These are phyloP conservation scores for Hydrozoanthus gracilis DNA, from an alignment of 92 coral and sea anemone species.

Conservation along the genomic window DNA sequence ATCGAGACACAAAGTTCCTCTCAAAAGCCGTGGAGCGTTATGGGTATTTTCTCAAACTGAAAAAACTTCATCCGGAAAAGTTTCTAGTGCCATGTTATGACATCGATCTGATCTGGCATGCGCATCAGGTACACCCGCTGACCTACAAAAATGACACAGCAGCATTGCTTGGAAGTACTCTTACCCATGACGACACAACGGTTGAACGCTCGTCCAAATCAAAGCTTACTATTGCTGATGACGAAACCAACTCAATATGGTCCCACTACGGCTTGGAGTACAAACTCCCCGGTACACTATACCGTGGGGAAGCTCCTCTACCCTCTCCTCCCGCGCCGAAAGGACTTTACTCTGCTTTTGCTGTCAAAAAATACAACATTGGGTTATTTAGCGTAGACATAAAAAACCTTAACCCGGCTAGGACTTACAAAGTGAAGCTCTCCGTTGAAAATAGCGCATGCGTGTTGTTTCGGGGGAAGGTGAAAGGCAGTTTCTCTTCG, in stretches of 20 bases:
- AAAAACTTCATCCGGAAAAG: conserved; percentile 46
- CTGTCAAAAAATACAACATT: conserved; percentile 26
- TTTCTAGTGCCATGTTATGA: conserved; percentile 57
- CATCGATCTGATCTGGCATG: conserved; percentile 65
- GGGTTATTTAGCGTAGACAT: conserved; percentile 26
- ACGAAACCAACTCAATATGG: conserved; percentile 30
- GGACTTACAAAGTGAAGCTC: conserved; percentile 19
- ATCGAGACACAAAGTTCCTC: conserved; percentile 57
- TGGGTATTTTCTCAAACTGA: conserved; percentile 50
- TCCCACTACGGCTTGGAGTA: conserved; percentile 38
- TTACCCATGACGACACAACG: conserved; percentile 57
- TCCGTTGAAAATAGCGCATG: conserved; percentile 36
- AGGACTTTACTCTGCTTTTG: conserved; percentile 17
- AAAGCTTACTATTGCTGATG: conserved; percentile 51
- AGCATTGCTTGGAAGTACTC: conserved; percentile 54
- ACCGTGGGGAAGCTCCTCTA: conserved; percentile 57
- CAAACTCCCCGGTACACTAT: conserved; percentile 58
- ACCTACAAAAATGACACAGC: conserved; percentile 58
- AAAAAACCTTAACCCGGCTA: conserved; percentile 27
- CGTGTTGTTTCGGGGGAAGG: conserved; percentile 15
- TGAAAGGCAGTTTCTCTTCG: conserved; percentile 11
- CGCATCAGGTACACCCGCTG: conserved; percentile 61
- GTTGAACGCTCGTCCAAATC: conserved; percentile 37
- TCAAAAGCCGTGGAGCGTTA: conserved; percentile 61
- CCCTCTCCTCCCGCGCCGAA: conserved; percentile 32